Conservation (phyloP, 2,888 invertebrate genomes). For the Drosophila rubida region DNA sequence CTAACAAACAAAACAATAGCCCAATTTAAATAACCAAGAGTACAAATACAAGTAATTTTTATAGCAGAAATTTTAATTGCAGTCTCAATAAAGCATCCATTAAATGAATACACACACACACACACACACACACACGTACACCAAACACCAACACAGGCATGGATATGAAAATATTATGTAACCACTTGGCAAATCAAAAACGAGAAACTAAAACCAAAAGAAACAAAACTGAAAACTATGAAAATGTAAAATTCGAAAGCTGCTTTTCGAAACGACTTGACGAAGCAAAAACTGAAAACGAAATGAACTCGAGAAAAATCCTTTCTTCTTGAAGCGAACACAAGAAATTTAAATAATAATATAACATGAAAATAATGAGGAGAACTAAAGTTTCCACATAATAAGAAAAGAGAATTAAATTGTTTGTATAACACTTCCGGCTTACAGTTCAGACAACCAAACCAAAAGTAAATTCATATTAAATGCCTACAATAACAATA, state of each 20-base stretch:
- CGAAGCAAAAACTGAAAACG: constrained; percentile 35
- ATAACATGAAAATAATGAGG: constrained; percentile 41
- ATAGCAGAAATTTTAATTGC: constrained; percentile 83
- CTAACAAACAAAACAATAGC: constrained; percentile 83
- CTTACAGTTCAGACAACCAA: constrained; percentile 59
- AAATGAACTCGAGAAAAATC: constrained; percentile 54
- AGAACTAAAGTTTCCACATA: constrained; percentile 36
- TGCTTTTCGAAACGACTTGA: constrained; percentile 52
- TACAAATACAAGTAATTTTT: constrained; percentile 85
- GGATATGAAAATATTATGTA: constrained; percentile 47
- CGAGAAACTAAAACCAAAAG: neutral
- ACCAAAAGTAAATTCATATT: constrained; percentile 57
- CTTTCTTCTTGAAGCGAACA: constrained; percentile 73
- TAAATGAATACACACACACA: constrained; percentile 47
- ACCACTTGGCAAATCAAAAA: constrained; percentile 55
- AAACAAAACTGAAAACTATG: neutral
- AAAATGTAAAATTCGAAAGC: constrained; percentile 37
- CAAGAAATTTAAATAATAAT: constrained; percentile 48
- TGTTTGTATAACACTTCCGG: constrained; percentile 49
- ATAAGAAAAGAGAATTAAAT: constrained; percentile 33
- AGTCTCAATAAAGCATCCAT: constrained; percentile 80
- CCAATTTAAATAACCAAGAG: constrained; percentile 85
- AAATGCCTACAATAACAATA: constrained; percentile 68
- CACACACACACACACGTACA: constrained; percentile 36
- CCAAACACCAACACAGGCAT: constrained; percentile 56